phyloP scores from a whole-genome alignment of 1,140 invertebrate species.

The Listronotus bonariensis region DNA sequence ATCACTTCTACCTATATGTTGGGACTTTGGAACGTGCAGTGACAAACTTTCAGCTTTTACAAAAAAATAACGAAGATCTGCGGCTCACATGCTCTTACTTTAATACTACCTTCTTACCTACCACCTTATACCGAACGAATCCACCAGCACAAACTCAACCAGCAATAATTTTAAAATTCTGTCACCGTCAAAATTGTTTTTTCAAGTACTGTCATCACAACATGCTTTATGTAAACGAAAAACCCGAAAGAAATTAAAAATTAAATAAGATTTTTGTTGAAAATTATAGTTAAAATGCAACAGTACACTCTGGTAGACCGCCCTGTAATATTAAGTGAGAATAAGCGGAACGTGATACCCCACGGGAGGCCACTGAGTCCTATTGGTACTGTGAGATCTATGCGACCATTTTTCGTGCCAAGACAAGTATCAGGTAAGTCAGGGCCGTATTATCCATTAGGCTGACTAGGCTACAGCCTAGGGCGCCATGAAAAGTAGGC shows the following conservation, averaged over 20 bases:
- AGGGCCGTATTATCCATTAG: too few relatives aligned
- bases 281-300: constrained; percentile 9
- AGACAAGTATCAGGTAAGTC: not conserved
- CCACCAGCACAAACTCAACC: too few relatives aligned
- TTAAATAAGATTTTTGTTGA: constrained; percentile 2
- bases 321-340: constrained; percentile 15
- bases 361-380: constrained; percentile 5
- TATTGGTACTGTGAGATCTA: constrained; percentile 6
- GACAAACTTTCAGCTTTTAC: too few relatives aligned
- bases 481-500: too few relatives aligned
- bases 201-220: constrained; percentile 1
- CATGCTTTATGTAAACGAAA: constrained; percentile 8
- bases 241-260: not conserved
- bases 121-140: too few relatives aligned
- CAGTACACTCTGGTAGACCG: not conserved
- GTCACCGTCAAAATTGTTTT: constrained; percentile 15
- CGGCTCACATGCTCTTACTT: too few relatives aligned
- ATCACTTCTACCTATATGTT: too few relatives aligned
- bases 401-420: constrained; percentile 3
- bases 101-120: too few relatives aligned
- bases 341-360: constrained; percentile 8
- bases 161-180: not conserved
- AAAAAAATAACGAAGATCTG: too few relatives aligned
- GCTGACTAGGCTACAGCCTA: too few relatives aligned
- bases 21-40: too few relatives aligned